These are phyloP conservation scores for Albula glossodonta DNA, from an alignment of 2,113 vertebrate species.

Conservation along the genomic window DNA sequence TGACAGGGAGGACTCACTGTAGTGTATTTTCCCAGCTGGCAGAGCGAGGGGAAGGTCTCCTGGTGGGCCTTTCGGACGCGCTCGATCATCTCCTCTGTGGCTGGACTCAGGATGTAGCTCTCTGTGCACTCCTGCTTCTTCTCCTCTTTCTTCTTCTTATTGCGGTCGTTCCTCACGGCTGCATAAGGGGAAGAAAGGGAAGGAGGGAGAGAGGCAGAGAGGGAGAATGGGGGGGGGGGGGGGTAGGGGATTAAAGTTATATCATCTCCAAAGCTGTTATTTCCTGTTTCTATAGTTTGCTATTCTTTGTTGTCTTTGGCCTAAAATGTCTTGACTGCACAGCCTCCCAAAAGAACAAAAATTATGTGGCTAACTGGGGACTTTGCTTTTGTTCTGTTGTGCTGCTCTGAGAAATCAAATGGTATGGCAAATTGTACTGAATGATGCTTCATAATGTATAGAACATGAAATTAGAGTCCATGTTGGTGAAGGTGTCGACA, in stretches of 20 bases:
- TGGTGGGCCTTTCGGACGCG: slow-evolving; percentile 95
- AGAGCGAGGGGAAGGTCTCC: slow-evolving; percentile 97
- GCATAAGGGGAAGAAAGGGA: neutral
- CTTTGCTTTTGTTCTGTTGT: no score
- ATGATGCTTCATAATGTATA: no score
- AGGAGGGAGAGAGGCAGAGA: neutral
- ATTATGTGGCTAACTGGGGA: no score
- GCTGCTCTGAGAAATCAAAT: no score
- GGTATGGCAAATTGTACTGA: no score
- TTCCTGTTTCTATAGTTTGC: no score
- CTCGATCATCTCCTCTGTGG: slow-evolving; percentile 95
- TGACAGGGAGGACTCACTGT: slow-evolving; percentile 73
- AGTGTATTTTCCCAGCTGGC: slow-evolving; percentile 98
- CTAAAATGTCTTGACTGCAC: neutral
- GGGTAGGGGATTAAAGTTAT: neutral
- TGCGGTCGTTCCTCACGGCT: slow-evolving; percentile 96
- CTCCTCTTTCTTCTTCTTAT: slow-evolving; percentile 97
- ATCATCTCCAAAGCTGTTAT: no score
- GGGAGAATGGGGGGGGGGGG: neutral
- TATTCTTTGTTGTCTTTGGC: no score
- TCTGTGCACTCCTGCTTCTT: slow-evolving; percentile 90
- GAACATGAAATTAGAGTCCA: no score
- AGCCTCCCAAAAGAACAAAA: neutral
- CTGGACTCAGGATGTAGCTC: slow-evolving; percentile 86
- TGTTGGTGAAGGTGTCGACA: no score